Evolutionary conservation across 1,140 invertebrate genomes (phyloP), one percentile per base, ranked within the genome.

Genomic region (Drosophila chauvacae): DNA sequence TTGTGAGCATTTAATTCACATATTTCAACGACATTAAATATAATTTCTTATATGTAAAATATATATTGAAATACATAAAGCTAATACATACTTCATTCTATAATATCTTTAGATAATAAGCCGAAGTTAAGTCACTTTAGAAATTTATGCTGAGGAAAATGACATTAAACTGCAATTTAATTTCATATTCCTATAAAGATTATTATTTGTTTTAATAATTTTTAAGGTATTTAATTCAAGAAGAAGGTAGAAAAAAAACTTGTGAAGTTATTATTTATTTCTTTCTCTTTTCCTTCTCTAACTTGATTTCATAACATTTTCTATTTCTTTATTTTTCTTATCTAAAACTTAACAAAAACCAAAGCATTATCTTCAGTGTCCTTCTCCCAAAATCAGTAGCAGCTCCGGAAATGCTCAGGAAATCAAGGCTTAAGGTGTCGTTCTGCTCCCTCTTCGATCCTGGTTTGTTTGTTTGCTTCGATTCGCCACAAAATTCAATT

Each of bases 401-500:
- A 61, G 35, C 26, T 41, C 47, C 18, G 30, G 48, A 42, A 75
- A 53, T 59, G 39, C 30, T 33, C 14, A 44, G 50, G 42, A 77
- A 62, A 77, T 70, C 63, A 61, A 56, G 39, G 73, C 75, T 62
- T 45, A 16, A 77, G 74, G 48, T 61, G 57, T 28, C 41, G 74
- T 53, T 44, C n/a, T 47, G 10, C 23, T 20, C 37, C 9, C 37
- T 42, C 39, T 68, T 70, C 48, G 45, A 76, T 39, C 39, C 41
- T 58, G 62, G 39, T 48, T 58, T 74, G 51, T 76, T 75, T 59
- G 55, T 14, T 66, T 68, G 13, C 30, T 48, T 56, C 56, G 48
- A 56, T 59, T 69, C 20, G 56, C 44, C 62, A 60, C 63, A 55
- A 77, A 77, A 69, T 77, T 60, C 74, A 77, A 77, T 77, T 77